Evolutionary conservation across 1,140 invertebrate species (phyloP), one percentile per base, ranked within the genome.

Genomic region (Eurytemora carolleeae): DNA sequence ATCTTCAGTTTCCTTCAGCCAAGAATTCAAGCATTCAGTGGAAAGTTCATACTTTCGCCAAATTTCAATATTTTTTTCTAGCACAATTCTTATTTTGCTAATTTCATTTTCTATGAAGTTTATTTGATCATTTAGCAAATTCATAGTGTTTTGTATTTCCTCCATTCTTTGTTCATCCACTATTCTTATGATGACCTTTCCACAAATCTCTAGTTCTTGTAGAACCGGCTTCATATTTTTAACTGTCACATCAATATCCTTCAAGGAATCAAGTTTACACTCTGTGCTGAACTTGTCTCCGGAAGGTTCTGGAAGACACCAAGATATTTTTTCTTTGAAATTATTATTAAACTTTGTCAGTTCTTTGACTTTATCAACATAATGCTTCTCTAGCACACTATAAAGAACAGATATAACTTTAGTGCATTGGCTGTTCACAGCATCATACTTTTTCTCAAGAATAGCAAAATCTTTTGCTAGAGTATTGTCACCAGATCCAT

Each of bases 261-360:
- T 70, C n/a, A 93, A 68, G 3, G 87, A 83, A 1, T 82, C 79
- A 68, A 86, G 77, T 74, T 95, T 95, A 0, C 88, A 83, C 75
- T 94, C 86, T n/a, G 94, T 75, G 70, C 88, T 92, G 69, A 90
- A 93, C 69, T 82, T 81, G 69, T 95, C 89, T 68, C 84, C 88
- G 24, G 80, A 81, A 3, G 82, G 78, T 70, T 94, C 89, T 0
- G 86, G 85, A 64, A 83, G 78, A 71, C 89, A 94, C 88, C 90
- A 95, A n/a, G 79, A 75, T 0, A 91, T 80, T 71, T 95, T 95
- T 69, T 95, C 91, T 64, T 83, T 83, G 56, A 84, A 80, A 1
- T 82, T 81, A 53, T 77, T 76, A 2, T 94, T 77, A 70, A 85
- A 82, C 65, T 87, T 79, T 67, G 87, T 82, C 20, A 90, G 76